Base-by-base conservation (phyloP, 2,888 invertebrate genomes). In the Morinoia aosen region DNA sequence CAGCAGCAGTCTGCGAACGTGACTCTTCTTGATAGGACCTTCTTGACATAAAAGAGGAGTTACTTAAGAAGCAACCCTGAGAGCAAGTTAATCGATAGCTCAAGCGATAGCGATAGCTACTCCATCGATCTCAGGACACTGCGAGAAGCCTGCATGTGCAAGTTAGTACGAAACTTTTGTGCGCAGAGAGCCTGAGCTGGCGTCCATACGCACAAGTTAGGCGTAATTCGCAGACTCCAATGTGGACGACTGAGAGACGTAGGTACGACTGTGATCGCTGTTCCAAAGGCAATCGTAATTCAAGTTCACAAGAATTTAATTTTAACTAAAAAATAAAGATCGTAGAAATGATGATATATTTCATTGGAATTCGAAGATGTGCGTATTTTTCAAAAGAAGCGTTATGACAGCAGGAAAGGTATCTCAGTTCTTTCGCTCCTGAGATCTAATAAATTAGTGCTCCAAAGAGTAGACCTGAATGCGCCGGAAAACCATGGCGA, bases 71-170 rank as follows among this genome's bases (percentile, higher is more conserved):
- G 90, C 48, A 90, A 90, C 90, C 40, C 90, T 90, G 39, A 90
- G 90, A 90, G 90, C 90, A 90, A 90, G 93, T 5, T n/a, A 57
- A 93, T 93, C 93, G 93, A 93, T 93, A 57, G 57, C 57, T 93
- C 48, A 93, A 93, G 93, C 48, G 93, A 93, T 93, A 93, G 93
- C 93, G 57, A 93, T 90, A 90, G 90, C 90, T 48, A 19, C 48
- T 90, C 76, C 90, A 90, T 90, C 90, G 90, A 90, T 90, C 90
- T 19, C 33, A 76, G 76, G 76, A 76, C 76, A 76, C 76, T 76
- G 0, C 12, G 76, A 76, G 76, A 33, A 76, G 76, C 76, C 76
- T 76, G 76, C 76, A 76, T 33, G 76, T 76, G 76, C 33, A 76
- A 76, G 25, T 76, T 76, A 76, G 33, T 33, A 76, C 76, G 19